phyloP scores from a whole-genome alignment of 2,113 vertebrate genomes.

The Rallus limicola region DNA sequence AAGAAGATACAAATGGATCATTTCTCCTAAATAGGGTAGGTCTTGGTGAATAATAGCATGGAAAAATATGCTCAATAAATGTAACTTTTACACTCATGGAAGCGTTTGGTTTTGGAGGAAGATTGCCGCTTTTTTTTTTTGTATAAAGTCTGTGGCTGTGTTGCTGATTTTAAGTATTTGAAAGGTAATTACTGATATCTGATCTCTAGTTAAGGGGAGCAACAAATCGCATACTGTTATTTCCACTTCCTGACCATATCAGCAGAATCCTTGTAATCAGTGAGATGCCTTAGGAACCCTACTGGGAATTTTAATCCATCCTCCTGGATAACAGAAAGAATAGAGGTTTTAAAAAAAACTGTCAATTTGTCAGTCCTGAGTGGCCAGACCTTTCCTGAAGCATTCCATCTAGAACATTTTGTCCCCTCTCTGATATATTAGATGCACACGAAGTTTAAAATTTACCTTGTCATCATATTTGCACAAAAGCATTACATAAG shows the following conservation, averaged over 20 bases:
- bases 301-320: neutral
- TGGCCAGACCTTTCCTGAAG: neutral
- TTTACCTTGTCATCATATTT: neutral
- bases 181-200: neutral
- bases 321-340: neutral
- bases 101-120: neutral
- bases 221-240: neutral
- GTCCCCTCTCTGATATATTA: neutral
- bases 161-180: neutral
- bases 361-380: neutral
- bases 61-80: neutral
- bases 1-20: neutral
- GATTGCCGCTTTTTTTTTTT: neutral
- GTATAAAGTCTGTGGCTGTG: neutral
- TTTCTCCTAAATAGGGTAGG: neutral
- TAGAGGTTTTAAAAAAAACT: neutral
- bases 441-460: neutral
- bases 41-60: neutral
- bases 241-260: neutral
- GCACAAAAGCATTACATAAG: neutral
- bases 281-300: neutral
- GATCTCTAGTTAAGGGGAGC: neutral
- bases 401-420: neutral
- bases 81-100: neutral
- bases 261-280: neutral